These are phyloP conservation scores for Cheiracanthium punctorium DNA, from an alignment of 2,888 invertebrate species.

Conservation along the genomic window DNA sequence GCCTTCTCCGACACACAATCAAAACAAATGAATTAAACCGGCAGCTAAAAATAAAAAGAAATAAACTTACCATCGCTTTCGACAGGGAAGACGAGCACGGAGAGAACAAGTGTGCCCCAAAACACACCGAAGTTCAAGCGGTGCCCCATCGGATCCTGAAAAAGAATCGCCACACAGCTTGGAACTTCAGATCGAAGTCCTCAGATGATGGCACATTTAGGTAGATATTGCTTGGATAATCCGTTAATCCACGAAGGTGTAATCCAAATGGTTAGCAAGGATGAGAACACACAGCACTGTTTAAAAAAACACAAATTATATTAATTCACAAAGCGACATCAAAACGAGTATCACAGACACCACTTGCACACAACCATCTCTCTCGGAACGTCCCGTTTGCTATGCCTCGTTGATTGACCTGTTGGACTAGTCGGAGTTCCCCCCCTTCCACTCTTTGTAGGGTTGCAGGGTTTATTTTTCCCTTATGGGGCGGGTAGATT, in stretches of 20 bases:
- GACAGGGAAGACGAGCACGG: constrained; percentile 12
- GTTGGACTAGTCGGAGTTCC: constrained; percentile 42
- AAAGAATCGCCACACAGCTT: constrained; percentile 19
- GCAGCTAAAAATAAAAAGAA: background rate
- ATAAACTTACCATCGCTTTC: constrained; percentile 38
- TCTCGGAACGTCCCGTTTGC: background rate
- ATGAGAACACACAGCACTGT: constrained; percentile 40
- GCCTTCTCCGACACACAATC: constrained; percentile 30
- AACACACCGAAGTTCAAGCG: constrained; percentile 25
- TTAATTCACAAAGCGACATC: background rate
- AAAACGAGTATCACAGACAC: background rate
- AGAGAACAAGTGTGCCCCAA: constrained; percentile 34
- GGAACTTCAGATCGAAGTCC: constrained; percentile 50
- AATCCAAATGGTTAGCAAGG: constrained; percentile 41
- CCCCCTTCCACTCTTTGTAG: constrained; percentile 2
- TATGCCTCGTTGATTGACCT: constrained; percentile 56
- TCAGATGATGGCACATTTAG: constrained; percentile 35
- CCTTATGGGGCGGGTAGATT: background rate
- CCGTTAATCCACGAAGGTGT: constrained; percentile 26
- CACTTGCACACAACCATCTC: constrained; percentile 23
- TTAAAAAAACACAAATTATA: background rate
- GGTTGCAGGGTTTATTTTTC: constrained; percentile 29
- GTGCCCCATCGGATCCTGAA: constrained; percentile 39
- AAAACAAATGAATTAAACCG: background rate
- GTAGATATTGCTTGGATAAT: constrained; percentile 13